Evolutionary conservation across 2,888 invertebrate species (phyloP).

Genomic region (Byasa hedistus): DNA sequence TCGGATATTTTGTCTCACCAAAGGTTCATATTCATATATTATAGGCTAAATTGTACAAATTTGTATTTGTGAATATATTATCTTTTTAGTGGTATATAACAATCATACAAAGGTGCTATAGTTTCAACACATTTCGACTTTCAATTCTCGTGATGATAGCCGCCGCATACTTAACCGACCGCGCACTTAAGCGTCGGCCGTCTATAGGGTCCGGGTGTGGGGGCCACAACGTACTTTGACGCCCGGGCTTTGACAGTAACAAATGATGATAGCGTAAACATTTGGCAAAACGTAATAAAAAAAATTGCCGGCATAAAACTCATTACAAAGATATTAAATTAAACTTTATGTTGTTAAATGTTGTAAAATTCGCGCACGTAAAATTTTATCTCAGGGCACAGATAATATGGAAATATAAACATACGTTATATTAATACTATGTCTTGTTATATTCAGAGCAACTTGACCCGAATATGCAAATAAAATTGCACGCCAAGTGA

Average conservation of each 20-base stretch:
- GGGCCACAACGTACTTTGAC: no score
- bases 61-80: no score
- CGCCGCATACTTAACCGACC: no score
- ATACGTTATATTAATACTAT: not conserved
- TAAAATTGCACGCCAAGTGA: slow-evolving; percentile 14
- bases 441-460: slow-evolving; percentile 5
- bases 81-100: no score
- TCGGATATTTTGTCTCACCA: no score
- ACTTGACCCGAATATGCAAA: slow-evolving; percentile 17
- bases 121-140: no score
- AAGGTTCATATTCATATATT: no score
- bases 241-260: not conserved
- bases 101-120: no score
- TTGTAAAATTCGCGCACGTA: not conserved
- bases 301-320: not conserved
- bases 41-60: no score
- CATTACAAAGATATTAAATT: not conserved
- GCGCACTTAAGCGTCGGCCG: no score
- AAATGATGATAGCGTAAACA: not conserved
- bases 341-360: not conserved
- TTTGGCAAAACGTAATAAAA: not conserved
- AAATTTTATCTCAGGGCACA: not conserved
- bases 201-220: no score
- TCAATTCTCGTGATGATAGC: no score
- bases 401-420: not conserved